A percentile compares a stretch with the other conserved stretches of the same genome.
These are phyloP conservation scores for Oreortyx pictus DNA, from an alignment of 2,797 vertebrate genomes.

Conservation along the genomic window DNA sequence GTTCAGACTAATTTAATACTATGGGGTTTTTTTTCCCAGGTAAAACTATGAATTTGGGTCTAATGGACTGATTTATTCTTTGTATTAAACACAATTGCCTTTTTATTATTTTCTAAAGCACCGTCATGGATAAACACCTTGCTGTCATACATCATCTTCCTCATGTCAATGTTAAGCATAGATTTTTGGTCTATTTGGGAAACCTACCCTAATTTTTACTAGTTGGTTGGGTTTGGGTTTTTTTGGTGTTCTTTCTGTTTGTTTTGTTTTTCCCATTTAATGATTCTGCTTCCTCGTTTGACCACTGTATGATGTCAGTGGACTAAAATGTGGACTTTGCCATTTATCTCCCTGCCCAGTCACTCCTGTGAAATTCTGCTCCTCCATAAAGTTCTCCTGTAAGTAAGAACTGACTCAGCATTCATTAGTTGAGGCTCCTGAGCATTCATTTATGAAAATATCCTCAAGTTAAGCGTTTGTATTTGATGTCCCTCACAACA, in stretches of 20 bases:
- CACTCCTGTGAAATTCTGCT: not conserved
- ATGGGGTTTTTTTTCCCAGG: not conserved
- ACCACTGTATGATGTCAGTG: not conserved
- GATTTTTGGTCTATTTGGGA: not conserved
- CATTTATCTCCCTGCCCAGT: not conserved
- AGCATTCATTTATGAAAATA: not conserved
- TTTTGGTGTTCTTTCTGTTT: not conserved
- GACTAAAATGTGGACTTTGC: not conserved
- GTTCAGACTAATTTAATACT: not conserved
- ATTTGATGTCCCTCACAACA: not conserved
- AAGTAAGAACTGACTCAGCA: not conserved
- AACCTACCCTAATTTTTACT: not conserved
- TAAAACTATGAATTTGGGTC: not conserved
- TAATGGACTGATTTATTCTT: not conserved
- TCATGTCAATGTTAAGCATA: not conserved
- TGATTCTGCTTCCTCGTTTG: not conserved
- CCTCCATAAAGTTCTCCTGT: not conserved
- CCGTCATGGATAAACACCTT: not conserved
- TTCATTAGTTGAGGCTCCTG: not conserved
- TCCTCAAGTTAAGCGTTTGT: not conserved
- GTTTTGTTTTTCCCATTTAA: not conserved
- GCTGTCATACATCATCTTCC: not conserved
- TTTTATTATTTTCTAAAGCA: not conserved
- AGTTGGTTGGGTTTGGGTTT: no score
- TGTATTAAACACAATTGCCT: not conserved